Base-by-base conservation (phyloP, 2,797 vertebrate genomes). In the Eptatretus atami region DNA sequence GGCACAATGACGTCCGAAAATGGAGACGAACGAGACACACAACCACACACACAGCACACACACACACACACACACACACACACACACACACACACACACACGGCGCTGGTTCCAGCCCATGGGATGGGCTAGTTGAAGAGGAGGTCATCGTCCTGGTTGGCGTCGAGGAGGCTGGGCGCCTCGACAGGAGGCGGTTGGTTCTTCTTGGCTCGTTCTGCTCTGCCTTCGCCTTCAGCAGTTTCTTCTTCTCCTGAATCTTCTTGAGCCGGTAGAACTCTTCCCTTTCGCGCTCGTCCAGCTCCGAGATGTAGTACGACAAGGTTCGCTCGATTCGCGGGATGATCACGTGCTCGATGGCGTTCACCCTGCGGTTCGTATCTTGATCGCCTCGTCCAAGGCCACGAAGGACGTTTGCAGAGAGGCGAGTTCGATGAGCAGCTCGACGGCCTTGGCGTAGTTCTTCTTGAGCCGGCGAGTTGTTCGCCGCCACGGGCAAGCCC, bases 211-310 rank as follows among this genome's bases (percentile, higher is more conserved):
- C 81, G 78, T 69, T 84, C 82, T 68, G 70, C 71, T 94, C 86
- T 0, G 77, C 82, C 72, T 69, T 82, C 70, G 86, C 82, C 70
- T 82, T 81, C 63, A 86, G 73, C 71, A 85, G 80, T 73, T 98
- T 98, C 75, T 98, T 98, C 79, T 98, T 98, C 75, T 98, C 92
- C 64, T 98, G 92, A 70, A 96, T 95, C 73, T 98, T 98, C 76
- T 98, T 98, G 75, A 98, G 78, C 90, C 92, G 84, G 73, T 96
- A 98, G 71, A 98, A 98, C 67, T 98, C 92, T 72, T 98, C 92
- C 71, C 90, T 77, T 70, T 98, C 92, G 71, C 92, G 76, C 73
- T 98, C 92, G 65, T 96, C 92, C 77, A 98, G 79, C 69, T 98
- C 92, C n/a, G 92, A 93, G 72, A 98, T 80, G 72, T 96, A 95